These are phyloP conservation scores for Sebastes nivosus DNA, from an alignment of 2,797 vertebrate genomes.

Conservation along the genomic window DNA sequence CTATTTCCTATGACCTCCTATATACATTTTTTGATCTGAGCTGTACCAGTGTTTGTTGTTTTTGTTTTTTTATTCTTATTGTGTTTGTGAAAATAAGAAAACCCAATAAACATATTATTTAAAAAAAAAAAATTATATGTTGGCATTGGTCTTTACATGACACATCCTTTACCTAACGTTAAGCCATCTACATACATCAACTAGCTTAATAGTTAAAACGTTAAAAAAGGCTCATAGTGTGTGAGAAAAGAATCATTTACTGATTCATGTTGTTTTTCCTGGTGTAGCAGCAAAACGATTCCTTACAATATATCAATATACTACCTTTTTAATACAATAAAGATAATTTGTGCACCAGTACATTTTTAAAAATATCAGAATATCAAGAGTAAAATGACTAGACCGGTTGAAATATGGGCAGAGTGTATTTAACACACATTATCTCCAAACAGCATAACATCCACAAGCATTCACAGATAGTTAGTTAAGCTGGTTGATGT, in stretches of 20 bases:
- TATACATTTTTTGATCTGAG: too few species aligned
- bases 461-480: not conserved
- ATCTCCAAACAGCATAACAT: slow-evolving; percentile 31
- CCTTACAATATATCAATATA: not conserved
- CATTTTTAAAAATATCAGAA: slow-evolving; percentile 1
- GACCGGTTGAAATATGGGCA: not conserved
- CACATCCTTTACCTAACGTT: not conserved
- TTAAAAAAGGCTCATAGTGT: too few species aligned
- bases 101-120: too few species aligned
- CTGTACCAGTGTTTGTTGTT: too few species aligned
- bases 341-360: not conserved
- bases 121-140: not conserved
- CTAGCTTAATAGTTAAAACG: too few species aligned
- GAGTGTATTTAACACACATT: slow-evolving; percentile 23
- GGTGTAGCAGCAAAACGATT: too few species aligned
- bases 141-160: not conserved
- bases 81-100: too few species aligned
- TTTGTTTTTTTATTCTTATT: too few species aligned
- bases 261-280: too few species aligned
- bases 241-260: too few species aligned
- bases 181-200: not conserved
- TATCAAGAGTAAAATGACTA: not conserved
- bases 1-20: too few species aligned
- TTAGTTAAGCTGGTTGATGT: too few species aligned
- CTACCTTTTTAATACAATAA: not conserved